Conservation (phyloP, 1,140 invertebrate genomes). For the Sipha flava region DNA sequence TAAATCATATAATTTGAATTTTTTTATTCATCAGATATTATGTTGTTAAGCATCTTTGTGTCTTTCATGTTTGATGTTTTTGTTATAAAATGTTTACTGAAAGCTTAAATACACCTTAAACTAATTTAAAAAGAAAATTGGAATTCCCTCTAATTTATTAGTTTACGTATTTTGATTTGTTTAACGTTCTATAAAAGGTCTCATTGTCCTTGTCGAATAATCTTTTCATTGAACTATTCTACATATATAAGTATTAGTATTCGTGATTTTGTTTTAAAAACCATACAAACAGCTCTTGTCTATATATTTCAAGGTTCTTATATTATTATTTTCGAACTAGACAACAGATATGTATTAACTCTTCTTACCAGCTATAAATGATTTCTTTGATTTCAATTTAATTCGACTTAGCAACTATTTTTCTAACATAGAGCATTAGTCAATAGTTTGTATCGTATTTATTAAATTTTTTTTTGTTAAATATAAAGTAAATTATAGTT, state of each 20-base stretch:
- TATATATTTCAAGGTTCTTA: neutral
- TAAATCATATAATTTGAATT: too few species aligned
- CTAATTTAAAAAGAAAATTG: too few species aligned
- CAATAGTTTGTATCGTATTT: neutral
- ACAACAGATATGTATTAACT: neutral
- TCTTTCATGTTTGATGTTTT: too few species aligned
- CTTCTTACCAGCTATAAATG: neutral
- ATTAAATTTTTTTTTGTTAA: neutral
- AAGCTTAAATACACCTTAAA: too few species aligned
- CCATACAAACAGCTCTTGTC: neutral
- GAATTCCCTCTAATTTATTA: too few species aligned
- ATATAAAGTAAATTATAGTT: neutral
- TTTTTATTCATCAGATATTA: too few species aligned
- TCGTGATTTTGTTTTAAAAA: neutral
- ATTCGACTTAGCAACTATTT: neutral
- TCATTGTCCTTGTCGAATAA: neutral
- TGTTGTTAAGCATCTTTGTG: too few species aligned
- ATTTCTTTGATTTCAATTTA: neutral
- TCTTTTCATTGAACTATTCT: neutral
- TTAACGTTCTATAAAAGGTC: neutral
- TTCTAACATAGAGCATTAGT: neutral
- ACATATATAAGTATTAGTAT: neutral
- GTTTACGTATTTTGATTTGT: too few species aligned
- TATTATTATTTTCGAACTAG: neutral
- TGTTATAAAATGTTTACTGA: too few species aligned